Evolutionary conservation across 1,140 invertebrate genomes (phyloP), one percentile per base, ranked within the genome.

Genomic region (Cotesia typhae): DNA sequence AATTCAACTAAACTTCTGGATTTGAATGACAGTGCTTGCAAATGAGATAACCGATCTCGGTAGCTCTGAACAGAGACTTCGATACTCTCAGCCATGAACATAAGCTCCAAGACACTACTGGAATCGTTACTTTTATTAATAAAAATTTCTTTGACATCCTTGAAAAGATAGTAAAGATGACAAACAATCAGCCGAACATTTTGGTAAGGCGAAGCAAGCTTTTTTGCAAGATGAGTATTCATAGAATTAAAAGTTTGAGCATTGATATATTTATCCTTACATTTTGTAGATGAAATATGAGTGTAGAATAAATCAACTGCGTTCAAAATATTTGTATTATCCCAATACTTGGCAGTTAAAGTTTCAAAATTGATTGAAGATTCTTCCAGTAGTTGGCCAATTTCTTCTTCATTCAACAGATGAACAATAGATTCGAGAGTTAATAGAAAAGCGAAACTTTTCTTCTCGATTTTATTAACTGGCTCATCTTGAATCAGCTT

Each of bases 81-180:
- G 72, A 88, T 87, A 52, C 90, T 90, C 87, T 97, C 95, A 3
- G 93, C 91, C 9, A 80, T 20, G 37, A 80, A 83, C 4, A 81
- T 68, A 53, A 86, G 67, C 70, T 82, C 71, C 12, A 82, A 74
- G 41, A 75, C 79, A 82, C 81, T 89, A 86, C 78, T 5, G 51
- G 87, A 81, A 75, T 82, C 72, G 78, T 65, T 82, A 36, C 63
- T 52, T 61, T 70, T 72, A 64, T 60, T 36, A 14, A 70, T 10
- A 9, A 74, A 69, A 79, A 85, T 38, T 6, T 88, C 84, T 71
- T 87, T 76, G 5, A 89, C 69, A 71, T 86, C 81, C 76, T 92
- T 88, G 82, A 95, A 94, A 14, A 92, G 81, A 37, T 92, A 90
- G 77, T 94, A 91, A 38, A 95, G 90, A 77, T 94, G 92, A 1